These are phyloP conservation scores for Netelia melanura DNA, from an alignment of 2,888 invertebrate genomes.

Conservation along the genomic window DNA sequence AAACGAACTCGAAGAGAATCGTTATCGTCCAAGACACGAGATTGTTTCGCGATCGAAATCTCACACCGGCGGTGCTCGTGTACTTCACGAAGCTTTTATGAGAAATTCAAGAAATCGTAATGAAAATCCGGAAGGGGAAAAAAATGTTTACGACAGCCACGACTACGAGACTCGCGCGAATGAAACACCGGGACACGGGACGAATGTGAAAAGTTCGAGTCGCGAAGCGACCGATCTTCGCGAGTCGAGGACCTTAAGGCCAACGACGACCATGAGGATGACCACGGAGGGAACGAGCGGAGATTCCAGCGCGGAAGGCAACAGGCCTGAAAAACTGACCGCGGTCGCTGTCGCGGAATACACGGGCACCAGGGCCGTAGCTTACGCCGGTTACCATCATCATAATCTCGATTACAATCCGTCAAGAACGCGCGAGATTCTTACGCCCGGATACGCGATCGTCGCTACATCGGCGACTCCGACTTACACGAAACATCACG, in stretches of 20 bases:
- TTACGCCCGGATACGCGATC: conserved; percentile 47
- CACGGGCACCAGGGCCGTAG: conserved; percentile 75
- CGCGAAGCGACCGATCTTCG: conserved; percentile 26
- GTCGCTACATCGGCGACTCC: conserved; percentile 66
- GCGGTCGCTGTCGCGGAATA: conserved; percentile 74
- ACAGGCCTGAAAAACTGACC: conserved; percentile 73
- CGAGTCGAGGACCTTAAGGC: conserved; percentile 54
- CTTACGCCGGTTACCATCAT: conserved; percentile 75
- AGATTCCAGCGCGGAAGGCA: conserved; percentile 44
- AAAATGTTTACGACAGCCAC: conserved; percentile 37
- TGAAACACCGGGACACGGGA: conserved; percentile 17
- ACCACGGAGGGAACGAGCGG: conserved; percentile 21
- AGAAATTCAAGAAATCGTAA: conserved; percentile 51
- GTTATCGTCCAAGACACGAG: conserved; percentile 46
- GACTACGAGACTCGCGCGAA: conserved; percentile 14
- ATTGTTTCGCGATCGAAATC: conserved; percentile 13
- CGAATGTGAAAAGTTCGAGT: conserved; percentile 28
- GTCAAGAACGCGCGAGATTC: conserved; percentile 45
- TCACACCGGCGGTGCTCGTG: conserved; percentile 1
- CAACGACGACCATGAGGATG: conserved; percentile 40
- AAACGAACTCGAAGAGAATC: conserved; percentile 39
- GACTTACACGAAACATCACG: conserved; percentile 79
- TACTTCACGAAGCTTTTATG: conserved; percentile 35
- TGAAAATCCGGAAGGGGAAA: conserved; percentile 2
- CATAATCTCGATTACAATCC: conserved; percentile 66